Percentiles rank a stretch among this genome's conserved stretches.
phyloP scores from a whole-genome alignment of 2,113 vertebrate species.

The Trematocara stigmaticum region DNA sequence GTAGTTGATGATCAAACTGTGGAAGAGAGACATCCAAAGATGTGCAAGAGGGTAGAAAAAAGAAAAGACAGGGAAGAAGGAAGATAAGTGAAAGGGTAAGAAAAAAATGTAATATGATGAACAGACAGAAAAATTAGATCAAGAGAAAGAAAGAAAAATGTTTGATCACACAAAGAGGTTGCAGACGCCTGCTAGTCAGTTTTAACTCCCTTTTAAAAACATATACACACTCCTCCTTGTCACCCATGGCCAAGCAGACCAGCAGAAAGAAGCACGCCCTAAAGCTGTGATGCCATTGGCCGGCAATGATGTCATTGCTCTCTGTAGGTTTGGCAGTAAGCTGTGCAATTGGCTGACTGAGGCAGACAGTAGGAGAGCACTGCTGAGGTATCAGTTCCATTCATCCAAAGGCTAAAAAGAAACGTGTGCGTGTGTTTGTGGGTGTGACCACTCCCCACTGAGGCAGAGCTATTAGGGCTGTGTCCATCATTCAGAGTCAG shows the following conservation, averaged over 20 bases:
- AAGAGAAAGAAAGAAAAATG: slow-evolving; percentile 1
- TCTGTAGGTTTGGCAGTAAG: slow-evolving; percentile 71
- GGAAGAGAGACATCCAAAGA: not conserved
- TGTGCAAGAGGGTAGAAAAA: not conserved
- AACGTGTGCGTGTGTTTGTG: not conserved
- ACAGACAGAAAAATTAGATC: not conserved
- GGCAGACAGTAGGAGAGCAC: slow-evolving; percentile 78
- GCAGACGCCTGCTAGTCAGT: slow-evolving; percentile 56
- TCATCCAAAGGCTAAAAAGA: slow-evolving; percentile 76
- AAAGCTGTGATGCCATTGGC: slow-evolving; percentile 81
- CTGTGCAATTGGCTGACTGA: slow-evolving; percentile 76
- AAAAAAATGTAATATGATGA: not conserved
- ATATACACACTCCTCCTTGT: not conserved
- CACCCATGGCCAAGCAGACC: not conserved
- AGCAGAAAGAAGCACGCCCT: slow-evolving; percentile 76
- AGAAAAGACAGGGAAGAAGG: not conserved
- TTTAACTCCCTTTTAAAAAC: slow-evolving; percentile 13
- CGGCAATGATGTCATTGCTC: slow-evolving; percentile 94
- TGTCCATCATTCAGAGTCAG: slow-evolving; percentile 42
- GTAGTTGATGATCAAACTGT: not conserved
- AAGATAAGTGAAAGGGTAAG: not conserved
- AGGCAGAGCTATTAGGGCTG: slow-evolving; percentile 29
- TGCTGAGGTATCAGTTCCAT: slow-evolving; percentile 84
- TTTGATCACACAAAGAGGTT: slow-evolving; percentile 25
- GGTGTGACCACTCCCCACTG: slow-evolving; percentile 34